These are phyloP conservation scores for Lagopus muta DNA, from an alignment of 2,113 vertebrate species.

Conservation along the genomic window DNA sequence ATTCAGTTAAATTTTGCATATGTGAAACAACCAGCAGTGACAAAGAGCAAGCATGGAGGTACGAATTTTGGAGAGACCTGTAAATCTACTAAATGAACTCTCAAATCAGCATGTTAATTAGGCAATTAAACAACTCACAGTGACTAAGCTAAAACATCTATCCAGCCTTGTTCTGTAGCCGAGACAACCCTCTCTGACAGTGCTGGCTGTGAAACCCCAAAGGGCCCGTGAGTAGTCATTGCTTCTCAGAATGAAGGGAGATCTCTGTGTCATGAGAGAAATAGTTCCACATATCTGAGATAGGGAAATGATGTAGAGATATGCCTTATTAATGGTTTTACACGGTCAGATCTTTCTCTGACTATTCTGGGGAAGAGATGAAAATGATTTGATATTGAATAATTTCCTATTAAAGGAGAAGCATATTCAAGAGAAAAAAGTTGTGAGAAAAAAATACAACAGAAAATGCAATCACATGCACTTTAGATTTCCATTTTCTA, in stretches of 20 bases:
- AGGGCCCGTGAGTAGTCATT: neutral
- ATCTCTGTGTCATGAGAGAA: neutral
- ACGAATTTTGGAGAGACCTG: neutral
- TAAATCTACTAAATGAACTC: neutral
- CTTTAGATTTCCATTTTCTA: neutral
- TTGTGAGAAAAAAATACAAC: neutral
- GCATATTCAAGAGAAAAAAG: neutral
- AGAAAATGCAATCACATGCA: neutral
- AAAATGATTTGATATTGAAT: neutral
- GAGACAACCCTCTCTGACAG: neutral
- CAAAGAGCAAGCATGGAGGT: neutral
- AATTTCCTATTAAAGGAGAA: neutral
- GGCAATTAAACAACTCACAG: neutral
- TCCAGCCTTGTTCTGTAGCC: neutral
- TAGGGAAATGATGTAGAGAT: neutral
- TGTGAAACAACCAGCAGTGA: neutral
- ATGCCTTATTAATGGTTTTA: neutral
- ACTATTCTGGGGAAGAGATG: neutral
- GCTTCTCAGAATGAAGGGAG: neutral
- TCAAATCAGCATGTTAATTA: neutral
- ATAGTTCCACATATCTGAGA: neutral
- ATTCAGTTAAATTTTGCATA: neutral
- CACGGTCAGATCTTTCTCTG: neutral
- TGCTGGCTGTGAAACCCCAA: neutral
- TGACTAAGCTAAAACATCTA: neutral